Conservation (phyloP, 2,797 vertebrate genomes). For the Scomberomorus guttatus region DNA sequence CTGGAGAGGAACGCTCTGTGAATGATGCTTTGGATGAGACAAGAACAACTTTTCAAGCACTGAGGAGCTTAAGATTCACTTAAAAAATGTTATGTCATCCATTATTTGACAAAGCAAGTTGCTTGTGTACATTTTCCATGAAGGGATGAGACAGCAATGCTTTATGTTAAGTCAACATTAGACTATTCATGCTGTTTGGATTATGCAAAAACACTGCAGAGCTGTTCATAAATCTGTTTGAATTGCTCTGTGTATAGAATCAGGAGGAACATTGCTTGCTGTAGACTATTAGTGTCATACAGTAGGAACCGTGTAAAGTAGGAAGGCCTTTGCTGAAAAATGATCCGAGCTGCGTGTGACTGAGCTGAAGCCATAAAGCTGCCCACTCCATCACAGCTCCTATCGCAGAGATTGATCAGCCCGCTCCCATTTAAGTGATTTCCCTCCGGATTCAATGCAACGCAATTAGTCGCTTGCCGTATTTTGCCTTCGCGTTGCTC, state of each 20-base stretch:
- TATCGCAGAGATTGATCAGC: slow-evolving; percentile 77
- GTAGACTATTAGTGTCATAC: slow-evolving; percentile 54
- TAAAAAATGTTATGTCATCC: slow-evolving; percentile 59
- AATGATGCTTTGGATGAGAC: slow-evolving; percentile 19
- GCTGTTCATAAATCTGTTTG: slow-evolving; percentile 55
- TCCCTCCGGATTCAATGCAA: slow-evolving; percentile 80
- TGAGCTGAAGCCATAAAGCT: slow-evolving; percentile 74
- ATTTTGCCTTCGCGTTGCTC: slow-evolving; percentile 71
- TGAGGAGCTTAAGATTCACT: slow-evolving; percentile 51
- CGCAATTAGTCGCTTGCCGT: slow-evolving; percentile 77
- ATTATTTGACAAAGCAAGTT: slow-evolving; percentile 56
- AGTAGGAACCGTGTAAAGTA: slow-evolving; percentile 55
- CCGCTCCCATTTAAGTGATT: slow-evolving; percentile 80
- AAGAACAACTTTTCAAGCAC: slow-evolving; percentile 31
- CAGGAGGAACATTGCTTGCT: slow-evolving; percentile 42
- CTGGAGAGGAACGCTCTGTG: slow-evolving; percentile 10
- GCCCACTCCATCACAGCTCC: slow-evolving; percentile 77
- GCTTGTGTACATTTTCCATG: slow-evolving; percentile 42
- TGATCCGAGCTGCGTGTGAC: slow-evolving; percentile 55
- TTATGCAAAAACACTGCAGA: slow-evolving; percentile 47
- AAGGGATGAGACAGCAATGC: slow-evolving; percentile 17
- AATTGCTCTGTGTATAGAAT: slow-evolving; percentile 53
- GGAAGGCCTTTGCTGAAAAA: slow-evolving; percentile 66
- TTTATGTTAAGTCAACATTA: slow-evolving; percentile 49
- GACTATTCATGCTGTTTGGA: slow-evolving; percentile 55